Evolutionary conservation across 2,797 vertebrate species (phyloP).

Genomic region (Clarias laeviceps): DNA sequence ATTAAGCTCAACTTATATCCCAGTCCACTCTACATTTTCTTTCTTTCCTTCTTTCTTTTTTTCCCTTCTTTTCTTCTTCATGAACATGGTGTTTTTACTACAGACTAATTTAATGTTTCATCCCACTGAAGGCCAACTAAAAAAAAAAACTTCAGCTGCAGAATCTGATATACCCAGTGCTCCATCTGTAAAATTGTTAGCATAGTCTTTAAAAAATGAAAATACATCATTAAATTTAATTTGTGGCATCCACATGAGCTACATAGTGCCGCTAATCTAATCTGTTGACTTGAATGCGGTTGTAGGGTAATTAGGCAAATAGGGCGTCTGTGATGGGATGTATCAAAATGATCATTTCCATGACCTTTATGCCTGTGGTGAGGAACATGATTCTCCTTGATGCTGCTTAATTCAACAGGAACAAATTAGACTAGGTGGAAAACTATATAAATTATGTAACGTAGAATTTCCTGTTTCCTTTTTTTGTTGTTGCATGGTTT

Average conservation of each 20-base stretch:
- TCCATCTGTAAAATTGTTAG: background rate
- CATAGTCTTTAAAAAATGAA: background rate
- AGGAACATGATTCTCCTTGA: background rate
- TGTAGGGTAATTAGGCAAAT: background rate
- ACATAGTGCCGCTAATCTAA: background rate
- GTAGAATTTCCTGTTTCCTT: background rate
- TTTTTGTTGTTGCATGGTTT: background rate
- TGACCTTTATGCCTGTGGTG: background rate
- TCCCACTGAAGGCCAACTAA: background rate
- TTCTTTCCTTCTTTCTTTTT: background rate
- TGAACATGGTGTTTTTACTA: background rate
- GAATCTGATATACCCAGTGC: background rate
- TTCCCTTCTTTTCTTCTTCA: background rate
- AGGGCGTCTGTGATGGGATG: background rate
- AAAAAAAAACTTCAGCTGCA: background rate
- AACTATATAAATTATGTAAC: background rate
- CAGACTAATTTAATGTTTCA: background rate
- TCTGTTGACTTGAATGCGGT: background rate
- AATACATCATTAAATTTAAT: too few species aligned
- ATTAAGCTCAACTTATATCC: conserved; percentile 26
- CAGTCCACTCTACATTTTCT: background rate
- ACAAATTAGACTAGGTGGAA: background rate
- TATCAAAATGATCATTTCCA: background rate
- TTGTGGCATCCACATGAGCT: too few species aligned
- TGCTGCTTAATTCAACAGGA: background rate